Base-by-base conservation (phyloP, 37 sponge, comb jelly and placozoan species). In the Ianthella basta region DNA sequence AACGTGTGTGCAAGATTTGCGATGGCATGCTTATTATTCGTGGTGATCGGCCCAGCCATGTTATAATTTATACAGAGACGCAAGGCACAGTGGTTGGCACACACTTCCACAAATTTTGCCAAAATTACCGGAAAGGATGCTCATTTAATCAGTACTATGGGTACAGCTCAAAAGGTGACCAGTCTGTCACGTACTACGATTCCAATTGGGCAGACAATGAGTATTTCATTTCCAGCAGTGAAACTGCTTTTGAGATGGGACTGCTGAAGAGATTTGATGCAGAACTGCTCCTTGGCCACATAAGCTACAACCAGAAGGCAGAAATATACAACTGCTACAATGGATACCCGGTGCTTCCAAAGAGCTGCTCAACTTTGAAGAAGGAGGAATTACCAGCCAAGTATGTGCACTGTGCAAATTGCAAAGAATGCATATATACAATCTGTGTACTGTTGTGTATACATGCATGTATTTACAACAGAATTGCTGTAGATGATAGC, bases 251-350 rank as follows among this genome's bases (percentile, higher is more conserved):
- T 83, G 37, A 78, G 29, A 88, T 39, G 55, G 30, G 32, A 27
- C 55, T 88, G 65, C 32, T 88, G 27, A 4, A 21, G 0, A 56
- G 59, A 5, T 59, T 80, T 14, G 81, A 82, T 83, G 34, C 80
- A 40, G 59, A 88, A 20, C 38, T 88, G 24, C 24, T 88, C 56
- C 59, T 88, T 61, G 83, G 88, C 23, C 84, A 88, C 23, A 0
- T 88, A 10, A 83, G 83, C 38, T 88, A 83, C 67, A 73, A 88
- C 54, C 88, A 88, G 63, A 29, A 32, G 4, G 66, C 84, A 20
- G 84, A 88, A 54, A 88, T 83, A 2, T 88, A 57, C 81, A 88
- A 88, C 57, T 4, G n/a, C n/a, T n/a, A n/a, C n/a, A n/a, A n/a
- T n/a, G n/a, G n/a, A n/a, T n/a, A n/a, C n/a, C n/a, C n/a, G n/a